Evolutionary conservation across 2,113 vertebrate genomes (phyloP).

Genomic region (Azemiops feae): DNA sequence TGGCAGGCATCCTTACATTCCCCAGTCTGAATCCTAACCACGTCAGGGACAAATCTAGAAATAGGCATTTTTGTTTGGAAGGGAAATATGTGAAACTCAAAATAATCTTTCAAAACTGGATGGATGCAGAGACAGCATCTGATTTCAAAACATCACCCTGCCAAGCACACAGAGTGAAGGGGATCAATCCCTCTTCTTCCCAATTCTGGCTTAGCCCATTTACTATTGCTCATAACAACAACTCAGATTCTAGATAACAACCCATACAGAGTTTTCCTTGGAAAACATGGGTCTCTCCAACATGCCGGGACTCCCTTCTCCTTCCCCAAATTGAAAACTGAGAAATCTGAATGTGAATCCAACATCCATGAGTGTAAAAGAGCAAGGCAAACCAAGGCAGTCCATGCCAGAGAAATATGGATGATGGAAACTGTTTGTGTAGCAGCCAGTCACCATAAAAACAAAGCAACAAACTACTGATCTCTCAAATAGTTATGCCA

Average conservation of each 20-base stretch:
- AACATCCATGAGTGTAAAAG: not conserved
- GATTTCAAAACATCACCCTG: not conserved
- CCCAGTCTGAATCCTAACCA: constrained; percentile 22
- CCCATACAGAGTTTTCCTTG: not conserved
- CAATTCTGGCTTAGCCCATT: not conserved
- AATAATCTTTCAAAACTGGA: constrained; percentile 12
- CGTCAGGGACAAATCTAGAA: constrained; percentile 21
- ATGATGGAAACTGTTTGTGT: not conserved
- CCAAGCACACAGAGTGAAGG: not conserved
- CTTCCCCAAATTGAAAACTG: not conserved
- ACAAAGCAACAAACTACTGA: not conserved
- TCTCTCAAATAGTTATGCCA: not conserved
- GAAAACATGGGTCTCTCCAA: constrained; percentile 15
- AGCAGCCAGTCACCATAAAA: not conserved
- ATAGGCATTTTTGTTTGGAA: constrained; percentile 24
- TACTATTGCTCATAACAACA: not conserved
- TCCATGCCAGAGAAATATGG: not conserved
- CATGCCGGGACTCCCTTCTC: not conserved
- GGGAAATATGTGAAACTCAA: constrained; percentile 27
- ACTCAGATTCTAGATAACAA: not conserved
- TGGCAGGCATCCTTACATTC: constrained; percentile 27
- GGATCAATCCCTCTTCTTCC: not conserved
- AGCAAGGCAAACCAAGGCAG: not conserved
- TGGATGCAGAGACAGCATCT: not conserved
- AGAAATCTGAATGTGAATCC: not conserved